A percentile compares a stretch with the other conserved stretches of the same genome.
Conservation (phyloP, 1,140 invertebrate species). For the Diplogasteroides magnus region DNA sequence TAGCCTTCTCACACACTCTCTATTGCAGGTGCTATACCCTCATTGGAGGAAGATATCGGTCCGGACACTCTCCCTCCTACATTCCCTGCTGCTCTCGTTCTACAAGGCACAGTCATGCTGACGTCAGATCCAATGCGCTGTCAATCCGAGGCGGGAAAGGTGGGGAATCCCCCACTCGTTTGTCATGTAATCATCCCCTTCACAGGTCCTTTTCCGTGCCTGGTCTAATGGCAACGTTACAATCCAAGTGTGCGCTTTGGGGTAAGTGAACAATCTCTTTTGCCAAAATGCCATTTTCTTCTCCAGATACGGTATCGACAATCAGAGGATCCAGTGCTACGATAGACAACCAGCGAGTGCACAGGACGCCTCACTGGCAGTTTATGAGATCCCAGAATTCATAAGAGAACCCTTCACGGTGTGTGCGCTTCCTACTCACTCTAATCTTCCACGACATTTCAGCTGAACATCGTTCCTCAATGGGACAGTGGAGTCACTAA, state of each 20-base stretch:
- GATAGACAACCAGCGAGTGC: neutral
- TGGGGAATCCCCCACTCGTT: slow-evolving; percentile 14
- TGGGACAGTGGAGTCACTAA: slow-evolving; percentile 40
- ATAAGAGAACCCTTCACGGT: slow-evolving; percentile 50
- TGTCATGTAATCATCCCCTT: neutral
- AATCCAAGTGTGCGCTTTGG: slow-evolving; percentile 51
- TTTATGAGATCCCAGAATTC: slow-evolving; percentile 42
- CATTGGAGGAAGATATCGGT: slow-evolving; percentile 39
- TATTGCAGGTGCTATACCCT: slow-evolving; percentile 47
- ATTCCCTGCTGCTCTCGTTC: slow-evolving; percentile 47
- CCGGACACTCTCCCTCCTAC: slow-evolving; percentile 31
- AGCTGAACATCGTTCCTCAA: slow-evolving; percentile 51
- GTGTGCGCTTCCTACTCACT: neutral
- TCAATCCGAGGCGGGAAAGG: slow-evolving; percentile 48
- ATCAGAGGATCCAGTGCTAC: neutral
- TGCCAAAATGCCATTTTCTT: neutral
- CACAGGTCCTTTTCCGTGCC: slow-evolving; percentile 50
- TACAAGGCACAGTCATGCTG: slow-evolving; percentile 52
- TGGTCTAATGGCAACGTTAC: slow-evolving; percentile 50
- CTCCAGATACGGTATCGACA: slow-evolving; percentile 31
- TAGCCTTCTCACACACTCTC: slow-evolving; percentile 12
- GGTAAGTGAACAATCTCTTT: slow-evolving; percentile 23
- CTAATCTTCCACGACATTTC: slow-evolving; percentile 13
- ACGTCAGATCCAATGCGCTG: slow-evolving; percentile 47
- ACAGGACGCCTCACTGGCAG: slow-evolving; percentile 38